These are phyloP conservation scores for Prorops nasuta DNA, from an alignment of 1,140 invertebrate species.

Conservation along the genomic window DNA sequence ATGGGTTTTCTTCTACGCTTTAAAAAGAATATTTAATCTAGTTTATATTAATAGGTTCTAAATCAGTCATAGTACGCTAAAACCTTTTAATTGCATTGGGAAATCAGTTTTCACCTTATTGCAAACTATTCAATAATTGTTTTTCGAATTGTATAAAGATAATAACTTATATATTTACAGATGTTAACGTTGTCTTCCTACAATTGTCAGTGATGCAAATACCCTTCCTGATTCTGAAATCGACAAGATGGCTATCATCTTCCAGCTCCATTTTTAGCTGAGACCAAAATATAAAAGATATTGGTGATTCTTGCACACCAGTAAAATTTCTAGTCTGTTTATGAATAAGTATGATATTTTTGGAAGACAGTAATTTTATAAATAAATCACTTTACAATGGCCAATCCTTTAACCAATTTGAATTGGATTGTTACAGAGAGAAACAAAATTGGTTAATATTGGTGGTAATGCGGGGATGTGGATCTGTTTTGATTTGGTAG, in stretches of 20 bases:
- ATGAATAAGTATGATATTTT: slow-evolving; percentile 22
- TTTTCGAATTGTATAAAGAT: neutral
- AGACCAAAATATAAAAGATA: slow-evolving; percentile 30
- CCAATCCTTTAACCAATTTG: no score
- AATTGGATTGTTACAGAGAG: slow-evolving; percentile 17
- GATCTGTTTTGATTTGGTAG: slow-evolving; percentile 47
- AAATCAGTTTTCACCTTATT: neutral
- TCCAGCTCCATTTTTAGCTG: slow-evolving; percentile 33
- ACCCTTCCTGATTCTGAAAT: slow-evolving; percentile 21
- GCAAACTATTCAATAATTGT: neutral
- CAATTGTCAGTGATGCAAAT: slow-evolving; percentile 29
- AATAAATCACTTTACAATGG: no score
- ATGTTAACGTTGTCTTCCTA: slow-evolving; percentile 30
- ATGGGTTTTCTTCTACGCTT: neutral
- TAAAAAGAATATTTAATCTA: neutral
- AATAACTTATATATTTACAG: slow-evolving; percentile 18
- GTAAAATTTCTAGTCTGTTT: slow-evolving; percentile 15
- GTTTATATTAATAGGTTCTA: neutral
- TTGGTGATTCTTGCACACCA: slow-evolving; percentile 11
- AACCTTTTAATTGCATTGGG: no score
- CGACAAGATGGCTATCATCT: slow-evolving; percentile 24
- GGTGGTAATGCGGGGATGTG: slow-evolving; percentile 55
- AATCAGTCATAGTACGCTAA: no score
- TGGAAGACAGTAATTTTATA: neutral
- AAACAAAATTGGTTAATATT: slow-evolving; percentile 28